A percentile compares a stretch with the other conserved stretches of the same genome.
These are phyloP conservation scores for Strigamia crassipes DNA, from an alignment of 2,888 invertebrate genomes.

Conservation along the genomic window DNA sequence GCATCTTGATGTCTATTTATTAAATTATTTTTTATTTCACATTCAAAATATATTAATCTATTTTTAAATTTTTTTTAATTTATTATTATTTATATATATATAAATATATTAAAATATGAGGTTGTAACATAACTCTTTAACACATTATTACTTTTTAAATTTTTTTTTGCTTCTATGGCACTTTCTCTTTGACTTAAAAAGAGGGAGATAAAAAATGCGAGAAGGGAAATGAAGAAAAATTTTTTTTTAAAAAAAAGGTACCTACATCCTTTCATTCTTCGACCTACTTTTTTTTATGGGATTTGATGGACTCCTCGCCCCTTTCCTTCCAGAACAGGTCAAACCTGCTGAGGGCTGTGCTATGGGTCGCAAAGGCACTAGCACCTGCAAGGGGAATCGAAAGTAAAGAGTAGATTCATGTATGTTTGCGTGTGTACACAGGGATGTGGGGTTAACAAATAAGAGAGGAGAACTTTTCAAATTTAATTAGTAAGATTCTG, in stretches of 20 bases:
- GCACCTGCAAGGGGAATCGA: slow-evolving; percentile 40
- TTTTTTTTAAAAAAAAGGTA: slow-evolving; percentile 1
- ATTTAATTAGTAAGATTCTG: slow-evolving; percentile 42
- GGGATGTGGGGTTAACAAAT: slow-evolving; percentile 42
- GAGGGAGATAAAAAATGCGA: slow-evolving; percentile 30
- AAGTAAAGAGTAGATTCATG: slow-evolving; percentile 37
- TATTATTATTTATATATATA: not conserved
- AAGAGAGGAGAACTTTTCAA: slow-evolving; percentile 38
- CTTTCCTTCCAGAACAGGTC: slow-evolving; percentile 42
- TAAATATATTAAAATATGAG: not conserved
- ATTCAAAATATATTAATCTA: too few relatives aligned
- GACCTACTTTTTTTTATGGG: slow-evolving; percentile 41
- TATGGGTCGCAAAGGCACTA: slow-evolving; percentile 34
- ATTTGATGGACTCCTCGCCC: slow-evolving; percentile 42
- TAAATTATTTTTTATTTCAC: not conserved
- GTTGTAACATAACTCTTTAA: not conserved
- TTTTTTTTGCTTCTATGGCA: not conserved
- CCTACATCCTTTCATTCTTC: slow-evolving; percentile 40
- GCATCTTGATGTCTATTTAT: not conserved
- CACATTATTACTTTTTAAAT: not conserved
- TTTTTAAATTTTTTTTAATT: too few relatives aligned
- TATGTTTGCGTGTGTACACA: slow-evolving; percentile 28
- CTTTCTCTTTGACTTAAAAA: slow-evolving; percentile 38
- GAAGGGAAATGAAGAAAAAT: slow-evolving; percentile 29
- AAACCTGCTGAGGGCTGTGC: slow-evolving; percentile 36